Percentiles rank a stretch among this genome's conserved stretches.
These are phyloP conservation scores for Poecilobothrus nobilitatus DNA, from an alignment of 2,888 invertebrate genomes.

Conservation along the genomic window DNA sequence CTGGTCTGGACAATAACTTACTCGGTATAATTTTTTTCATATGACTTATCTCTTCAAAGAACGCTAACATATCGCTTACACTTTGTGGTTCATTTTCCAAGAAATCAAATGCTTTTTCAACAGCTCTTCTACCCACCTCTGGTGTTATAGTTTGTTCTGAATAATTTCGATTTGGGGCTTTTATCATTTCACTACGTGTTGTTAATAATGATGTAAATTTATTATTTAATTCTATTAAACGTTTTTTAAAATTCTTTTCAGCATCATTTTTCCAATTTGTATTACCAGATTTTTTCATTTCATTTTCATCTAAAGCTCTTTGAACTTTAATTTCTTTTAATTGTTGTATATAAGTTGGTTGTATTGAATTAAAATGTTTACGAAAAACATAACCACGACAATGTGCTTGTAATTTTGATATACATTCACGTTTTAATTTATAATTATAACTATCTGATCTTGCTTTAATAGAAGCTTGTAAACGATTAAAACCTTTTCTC, in stretches of 20 bases:
- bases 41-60: constrained; percentile 40
- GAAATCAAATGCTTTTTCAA: constrained; percentile 61
- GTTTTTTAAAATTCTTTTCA: constrained; percentile 60
- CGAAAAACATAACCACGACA: constrained; percentile 68
- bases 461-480: constrained; percentile 76
- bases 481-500: constrained; percentile 68
- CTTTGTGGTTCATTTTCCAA: constrained; percentile 48
- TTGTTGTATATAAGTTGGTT: constrained; percentile 33
- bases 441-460: constrained; percentile 65
- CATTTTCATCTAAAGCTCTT: constrained; percentile 53
- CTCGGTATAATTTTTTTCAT: constrained; percentile 38
- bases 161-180: constrained; percentile 41
- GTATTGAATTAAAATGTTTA: constrained; percentile 25
- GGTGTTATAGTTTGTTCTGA: constrained; percentile 27
- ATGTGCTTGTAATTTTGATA: constrained; percentile 65
- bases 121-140: constrained; percentile 53
- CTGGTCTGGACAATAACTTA: constrained; percentile 42
- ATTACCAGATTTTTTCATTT: constrained; percentile 54
- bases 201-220: constrained; percentile 43
- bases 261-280: constrained; percentile 59
- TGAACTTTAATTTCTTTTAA: constrained; percentile 24
- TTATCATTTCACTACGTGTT: constrained; percentile 27
- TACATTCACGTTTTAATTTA: constrained; percentile 53
- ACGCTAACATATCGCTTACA: constrained; percentile 42
- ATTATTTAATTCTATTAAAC: constrained; percentile 50